Conservation (phyloP, 2,113 vertebrate genomes). For the Bambusicola thoracicus region DNA sequence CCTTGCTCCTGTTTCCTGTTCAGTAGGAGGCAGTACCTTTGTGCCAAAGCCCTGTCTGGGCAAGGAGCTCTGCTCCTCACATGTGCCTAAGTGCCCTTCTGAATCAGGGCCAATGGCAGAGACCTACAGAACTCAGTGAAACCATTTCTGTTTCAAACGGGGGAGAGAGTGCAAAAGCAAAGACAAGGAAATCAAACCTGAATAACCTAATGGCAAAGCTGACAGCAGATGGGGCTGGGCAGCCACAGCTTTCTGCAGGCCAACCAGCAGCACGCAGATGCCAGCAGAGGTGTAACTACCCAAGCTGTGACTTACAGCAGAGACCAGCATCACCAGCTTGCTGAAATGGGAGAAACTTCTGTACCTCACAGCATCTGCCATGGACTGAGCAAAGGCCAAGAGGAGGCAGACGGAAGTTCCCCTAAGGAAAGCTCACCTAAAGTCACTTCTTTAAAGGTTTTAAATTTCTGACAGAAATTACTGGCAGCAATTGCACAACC, state of each 20-base stretch:
- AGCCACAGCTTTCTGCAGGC: neutral
- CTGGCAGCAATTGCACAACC: neutral
- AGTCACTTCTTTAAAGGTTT: neutral
- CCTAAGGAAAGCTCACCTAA: neutral
- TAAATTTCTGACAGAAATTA: neutral
- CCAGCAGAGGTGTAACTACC: neutral
- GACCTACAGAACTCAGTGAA: neutral
- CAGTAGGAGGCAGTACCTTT: neutral
- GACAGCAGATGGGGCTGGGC: neutral
- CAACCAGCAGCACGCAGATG: fast-evolving
- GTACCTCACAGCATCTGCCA: neutral
- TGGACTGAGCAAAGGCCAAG: neutral
- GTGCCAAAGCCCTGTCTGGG: neutral
- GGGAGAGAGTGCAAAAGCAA: neutral
- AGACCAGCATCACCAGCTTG: neutral
- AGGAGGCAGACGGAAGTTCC: neutral
- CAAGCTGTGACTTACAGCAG: neutral
- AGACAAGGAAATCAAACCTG: neutral
- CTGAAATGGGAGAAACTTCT: neutral
- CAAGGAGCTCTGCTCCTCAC: neutral
- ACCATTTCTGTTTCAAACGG: neutral
- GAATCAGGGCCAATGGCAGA: neutral
- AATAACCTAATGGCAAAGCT: neutral
- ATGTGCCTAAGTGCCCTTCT: neutral
- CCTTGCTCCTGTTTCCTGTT: neutral